phyloP scores from a whole-genome alignment of 1,140 invertebrate genomes.

The Proctacanthus coquilletti region DNA sequence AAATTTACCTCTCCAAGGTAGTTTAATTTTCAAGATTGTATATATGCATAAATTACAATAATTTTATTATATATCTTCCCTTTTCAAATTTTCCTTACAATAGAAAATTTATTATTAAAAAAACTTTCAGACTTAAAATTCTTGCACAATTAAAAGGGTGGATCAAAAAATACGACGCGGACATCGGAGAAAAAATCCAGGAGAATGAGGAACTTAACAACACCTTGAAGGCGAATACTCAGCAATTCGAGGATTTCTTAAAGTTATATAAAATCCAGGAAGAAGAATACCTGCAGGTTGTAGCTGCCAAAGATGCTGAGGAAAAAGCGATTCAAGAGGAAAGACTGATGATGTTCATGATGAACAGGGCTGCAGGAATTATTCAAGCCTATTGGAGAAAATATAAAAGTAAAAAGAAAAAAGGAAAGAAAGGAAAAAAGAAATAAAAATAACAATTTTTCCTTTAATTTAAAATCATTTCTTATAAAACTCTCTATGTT shows the following conservation, averaged over 20 bases:
- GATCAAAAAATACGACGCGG: constrained; percentile 10
- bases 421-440: constrained; percentile 8
- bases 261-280: constrained; percentile 7
- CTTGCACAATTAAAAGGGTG: no score
- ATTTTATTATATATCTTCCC: no score
- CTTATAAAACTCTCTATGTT: no score
- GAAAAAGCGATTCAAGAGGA: constrained; percentile 3
- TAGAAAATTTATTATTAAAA: no score
- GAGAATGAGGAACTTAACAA: constrained; percentile 8
- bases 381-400: constrained; percentile 7
- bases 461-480: no score
- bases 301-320: constrained; percentile 1
- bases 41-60: no score
- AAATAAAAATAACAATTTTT: no score
- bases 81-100: no score
- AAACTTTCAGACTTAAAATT: no score
- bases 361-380: constrained; percentile 8
- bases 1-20: no score
- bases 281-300: constrained; percentile 6
- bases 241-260: constrained; percentile 9
- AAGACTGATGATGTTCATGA: constrained; percentile 10
- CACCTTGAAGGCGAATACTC: constrained; percentile 5
- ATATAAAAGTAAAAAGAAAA: background rate
- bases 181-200: constrained; percentile 10
- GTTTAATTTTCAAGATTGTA: no score